Percentiles rank a stretch among this genome's conserved stretches.
Evolutionary conservation across 2,113 vertebrate species (phyloP).

Genomic region (Anas platyrhynchos): DNA sequence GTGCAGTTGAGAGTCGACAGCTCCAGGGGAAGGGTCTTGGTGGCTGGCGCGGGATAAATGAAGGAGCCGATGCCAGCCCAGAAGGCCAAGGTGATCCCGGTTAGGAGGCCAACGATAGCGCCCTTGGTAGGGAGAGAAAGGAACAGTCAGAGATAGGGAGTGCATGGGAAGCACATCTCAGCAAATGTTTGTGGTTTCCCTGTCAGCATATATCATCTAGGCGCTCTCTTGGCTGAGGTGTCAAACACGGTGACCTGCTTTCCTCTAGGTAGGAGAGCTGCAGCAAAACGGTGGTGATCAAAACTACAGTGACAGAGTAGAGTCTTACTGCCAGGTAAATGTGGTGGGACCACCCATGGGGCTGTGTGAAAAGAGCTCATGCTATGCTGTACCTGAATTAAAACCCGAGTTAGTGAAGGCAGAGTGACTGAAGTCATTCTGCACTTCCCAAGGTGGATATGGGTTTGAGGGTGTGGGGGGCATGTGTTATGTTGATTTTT

Average conservation of each 20-base stretch:
- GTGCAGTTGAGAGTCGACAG: slow-evolving; percentile 77
- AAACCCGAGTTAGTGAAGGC: neutral
- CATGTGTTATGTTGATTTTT: neutral
- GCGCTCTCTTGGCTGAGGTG: neutral
- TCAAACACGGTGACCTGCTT: neutral
- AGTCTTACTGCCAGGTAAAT: neutral
- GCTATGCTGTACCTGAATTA: neutral
- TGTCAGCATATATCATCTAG: neutral
- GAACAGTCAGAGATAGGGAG: neutral
- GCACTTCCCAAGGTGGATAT: neutral
- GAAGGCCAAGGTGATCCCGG: slow-evolving; percentile 79
- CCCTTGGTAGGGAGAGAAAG: slow-evolving; percentile 72
- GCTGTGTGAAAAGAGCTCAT: neutral
- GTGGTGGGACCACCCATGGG: neutral
- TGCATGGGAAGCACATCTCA: rapidly evolving
- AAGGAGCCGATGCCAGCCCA: slow-evolving; percentile 81
- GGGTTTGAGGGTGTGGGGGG: too few species aligned
- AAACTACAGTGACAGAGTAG: neutral
- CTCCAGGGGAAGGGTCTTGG: slow-evolving; percentile 75
- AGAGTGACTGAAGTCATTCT: neutral
- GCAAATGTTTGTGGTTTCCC: rapidly evolving
- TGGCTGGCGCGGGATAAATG: slow-evolving; percentile 75
- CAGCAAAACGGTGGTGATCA: neutral
- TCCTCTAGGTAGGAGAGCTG: neutral
- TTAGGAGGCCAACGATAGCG: slow-evolving; percentile 78